Conservation (phyloP, 1,140 invertebrate species). For the Trissolcus basalis region DNA sequence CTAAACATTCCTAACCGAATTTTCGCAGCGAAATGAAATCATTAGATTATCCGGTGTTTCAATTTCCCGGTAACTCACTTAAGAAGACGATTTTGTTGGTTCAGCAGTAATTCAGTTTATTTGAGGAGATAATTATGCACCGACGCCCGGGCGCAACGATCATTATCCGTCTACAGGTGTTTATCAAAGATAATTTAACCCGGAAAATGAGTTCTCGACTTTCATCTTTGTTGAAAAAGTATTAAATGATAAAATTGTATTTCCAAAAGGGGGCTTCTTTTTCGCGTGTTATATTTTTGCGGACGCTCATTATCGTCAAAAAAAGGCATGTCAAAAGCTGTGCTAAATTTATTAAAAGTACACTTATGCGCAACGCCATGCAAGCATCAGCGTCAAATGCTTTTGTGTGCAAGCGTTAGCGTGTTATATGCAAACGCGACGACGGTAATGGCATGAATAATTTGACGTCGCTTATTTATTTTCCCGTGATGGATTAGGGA, state of each 20-base stretch:
- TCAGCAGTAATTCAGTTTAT: slow-evolving; percentile 41
- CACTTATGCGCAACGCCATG: too few species aligned
- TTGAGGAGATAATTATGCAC: slow-evolving; percentile 38
- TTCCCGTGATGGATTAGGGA: too few species aligned
- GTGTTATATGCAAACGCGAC: too few species aligned
- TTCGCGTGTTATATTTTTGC: slow-evolving; percentile 1
- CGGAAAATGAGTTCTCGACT: slow-evolving; percentile 29
- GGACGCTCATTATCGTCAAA: slow-evolving; percentile 8
- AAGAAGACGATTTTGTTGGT: slow-evolving; percentile 25
- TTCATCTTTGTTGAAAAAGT: too few species aligned
- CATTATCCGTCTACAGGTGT: slow-evolving; percentile 15
- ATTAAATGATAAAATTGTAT: too few species aligned
- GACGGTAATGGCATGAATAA: too few species aligned
- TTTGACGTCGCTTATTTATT: too few species aligned
- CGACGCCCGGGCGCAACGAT: slow-evolving; percentile 4
- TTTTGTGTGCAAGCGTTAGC: too few species aligned
- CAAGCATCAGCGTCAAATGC: too few species aligned
- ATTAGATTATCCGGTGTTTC: slow-evolving; percentile 12
- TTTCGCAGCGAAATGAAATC: slow-evolving; percentile 12
- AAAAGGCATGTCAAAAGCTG: not conserved
- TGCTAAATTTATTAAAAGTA: slow-evolving; percentile 22
- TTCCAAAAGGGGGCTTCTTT: too few species aligned
- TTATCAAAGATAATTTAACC: slow-evolving; percentile 41
- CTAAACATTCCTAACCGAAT: slow-evolving; percentile 4
- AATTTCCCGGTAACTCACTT: slow-evolving; percentile 7